Evolutionary conservation across 2,888 invertebrate genomes (phyloP).

Genomic region (Tridacna gigas): DNA sequence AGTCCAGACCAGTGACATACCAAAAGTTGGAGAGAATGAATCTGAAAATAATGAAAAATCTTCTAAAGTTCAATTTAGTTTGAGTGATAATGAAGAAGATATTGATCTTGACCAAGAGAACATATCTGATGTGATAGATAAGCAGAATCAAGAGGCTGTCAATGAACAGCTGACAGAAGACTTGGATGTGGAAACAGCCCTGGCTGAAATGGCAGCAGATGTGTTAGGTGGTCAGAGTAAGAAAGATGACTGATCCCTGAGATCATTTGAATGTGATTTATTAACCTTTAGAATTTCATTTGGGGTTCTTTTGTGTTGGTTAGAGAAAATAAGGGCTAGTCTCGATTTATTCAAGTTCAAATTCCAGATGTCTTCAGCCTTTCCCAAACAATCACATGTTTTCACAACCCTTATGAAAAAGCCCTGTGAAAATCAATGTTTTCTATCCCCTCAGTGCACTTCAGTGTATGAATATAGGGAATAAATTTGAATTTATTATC

Average conservation of each 20-base stretch:
- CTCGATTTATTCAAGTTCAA: no score
- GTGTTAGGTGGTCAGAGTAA: conserved; percentile 39
- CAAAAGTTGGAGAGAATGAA: not conserved
- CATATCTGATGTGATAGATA: conserved; percentile 22
- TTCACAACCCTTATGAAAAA: no score
- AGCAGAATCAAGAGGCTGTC: conserved; percentile 24
- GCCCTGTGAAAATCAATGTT: no score
- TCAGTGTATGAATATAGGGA: no score
- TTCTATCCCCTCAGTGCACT: no score
- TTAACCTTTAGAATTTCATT: not conserved
- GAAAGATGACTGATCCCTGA: not conserved
- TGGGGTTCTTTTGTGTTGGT: not conserved
- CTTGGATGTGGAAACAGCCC: conserved; percentile 54
- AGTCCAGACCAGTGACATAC: not conserved
- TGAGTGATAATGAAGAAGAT: conserved; percentile 48
- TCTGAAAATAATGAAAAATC: not conserved
- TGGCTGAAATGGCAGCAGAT: conserved; percentile 60
- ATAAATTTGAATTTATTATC: no score
- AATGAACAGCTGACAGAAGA: conserved; percentile 33
- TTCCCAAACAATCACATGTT: not conserved
- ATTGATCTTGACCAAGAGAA: conserved; percentile 38
- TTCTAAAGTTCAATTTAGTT: conserved; percentile 28
- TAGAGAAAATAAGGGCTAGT: no score
- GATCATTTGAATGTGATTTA: not conserved
- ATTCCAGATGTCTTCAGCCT: not conserved